Evolutionary conservation across 2,113 vertebrate genomes (phyloP), one percentile per base, ranked within the genome.

Genomic region (Nerophis lumbriciformis): DNA sequence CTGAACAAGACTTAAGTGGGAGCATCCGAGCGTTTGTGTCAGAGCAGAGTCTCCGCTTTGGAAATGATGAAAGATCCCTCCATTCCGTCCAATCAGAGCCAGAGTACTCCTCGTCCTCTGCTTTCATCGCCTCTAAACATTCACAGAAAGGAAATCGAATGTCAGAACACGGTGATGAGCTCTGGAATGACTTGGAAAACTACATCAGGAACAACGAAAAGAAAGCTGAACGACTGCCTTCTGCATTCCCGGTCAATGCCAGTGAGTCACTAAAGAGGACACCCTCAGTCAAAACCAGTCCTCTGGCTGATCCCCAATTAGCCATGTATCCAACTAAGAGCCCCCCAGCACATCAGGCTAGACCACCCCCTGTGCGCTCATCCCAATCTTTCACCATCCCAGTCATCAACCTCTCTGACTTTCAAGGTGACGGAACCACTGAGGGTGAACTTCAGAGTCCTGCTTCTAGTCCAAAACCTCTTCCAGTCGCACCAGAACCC

Each of bases 151-250:
- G 93, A 3, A 93, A 95, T 59, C 92, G 91, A 63, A 90, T 95
- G 80, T 96, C 95, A 0, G 95, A 97, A 77, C 91, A 93, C 72
- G 96, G 96, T 0, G 95, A 98, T 3, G 94, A 98, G 81, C 97
- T 99, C 83, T 99, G 97, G 96, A 96, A 94, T 2, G 97, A 99
- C 69, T 81, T 99, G 63, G 97, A 99, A 84, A 98, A 97, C 77
- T 99, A 99, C 84, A 99, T 99, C 80, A 95, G 94, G 82, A 93
- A 89, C 78, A 99, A 98, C 6, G 94, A 99, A 74, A 98, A 94
- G 83, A 94, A 94, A 55, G 90, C 92, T 12, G 96, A 99, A 49
- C 84, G 91, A 6, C 92, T 94, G 44, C 93, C 95, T 0, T 96
- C 96, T 1, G 94, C 96, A 0, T 99, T 99, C 75, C 97, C 97